Percentiles rank a stretch among this genome's conserved stretches.
Conservation (phyloP, 2,888 invertebrate species). For the Ischnura elegans region DNA sequence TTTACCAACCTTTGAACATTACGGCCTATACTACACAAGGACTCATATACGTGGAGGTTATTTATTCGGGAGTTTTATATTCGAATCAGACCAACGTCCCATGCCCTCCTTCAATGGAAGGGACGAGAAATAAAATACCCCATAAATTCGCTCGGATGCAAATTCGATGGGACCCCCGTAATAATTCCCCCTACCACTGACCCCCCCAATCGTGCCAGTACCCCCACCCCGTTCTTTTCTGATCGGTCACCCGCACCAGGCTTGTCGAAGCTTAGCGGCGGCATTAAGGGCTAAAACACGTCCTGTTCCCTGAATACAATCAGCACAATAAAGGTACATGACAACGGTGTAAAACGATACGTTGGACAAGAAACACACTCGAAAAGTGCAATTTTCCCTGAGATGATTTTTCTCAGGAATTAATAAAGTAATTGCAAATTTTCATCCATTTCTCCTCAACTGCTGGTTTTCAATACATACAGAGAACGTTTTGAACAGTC, state of each 20-base stretch:
- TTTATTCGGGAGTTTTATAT: neutral
- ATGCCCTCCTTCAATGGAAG: too few species aligned
- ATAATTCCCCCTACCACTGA: neutral
- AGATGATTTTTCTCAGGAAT: too few species aligned
- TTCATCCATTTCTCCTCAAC: too few species aligned
- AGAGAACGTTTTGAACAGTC: too few species aligned
- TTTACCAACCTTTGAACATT: neutral
- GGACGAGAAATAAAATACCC: conserved; percentile 12
- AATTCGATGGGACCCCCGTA: neutral
- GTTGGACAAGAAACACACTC: neutral
- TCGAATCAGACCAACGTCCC: neutral
- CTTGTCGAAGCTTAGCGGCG: conserved; percentile 15
- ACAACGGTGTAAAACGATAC: neutral
- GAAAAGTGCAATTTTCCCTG: neutral
- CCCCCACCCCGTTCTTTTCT: neutral
- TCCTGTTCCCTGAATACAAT: neutral
- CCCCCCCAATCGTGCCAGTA: neutral
- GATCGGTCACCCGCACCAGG: neutral
- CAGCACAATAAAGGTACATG: neutral
- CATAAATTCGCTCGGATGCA: neutral
- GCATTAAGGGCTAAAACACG: conserved; percentile 23
- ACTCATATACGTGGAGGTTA: neutral
- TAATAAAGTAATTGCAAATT: too few species aligned
- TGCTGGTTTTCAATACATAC: too few species aligned
- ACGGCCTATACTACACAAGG: neutral